A percentile compares a stretch with the other conserved stretches of the same genome.
Conservation (phyloP, 2,797 vertebrate species). For the Eutrigla gurnardus region DNA sequence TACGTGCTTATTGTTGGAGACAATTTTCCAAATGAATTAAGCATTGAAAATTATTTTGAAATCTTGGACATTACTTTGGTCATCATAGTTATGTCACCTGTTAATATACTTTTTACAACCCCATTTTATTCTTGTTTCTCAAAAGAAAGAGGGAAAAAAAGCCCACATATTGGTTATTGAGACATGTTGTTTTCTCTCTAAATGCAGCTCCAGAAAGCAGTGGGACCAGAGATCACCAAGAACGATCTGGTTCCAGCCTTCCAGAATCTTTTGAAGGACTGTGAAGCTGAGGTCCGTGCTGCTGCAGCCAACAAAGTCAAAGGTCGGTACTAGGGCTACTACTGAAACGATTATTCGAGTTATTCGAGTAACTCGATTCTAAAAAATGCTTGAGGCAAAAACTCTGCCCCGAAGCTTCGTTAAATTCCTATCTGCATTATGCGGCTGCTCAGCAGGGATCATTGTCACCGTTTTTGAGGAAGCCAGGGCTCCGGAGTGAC, state of each 20-base stretch:
- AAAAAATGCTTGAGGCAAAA: too few species aligned
- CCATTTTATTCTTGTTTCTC: not conserved
- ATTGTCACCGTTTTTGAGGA: too few species aligned
- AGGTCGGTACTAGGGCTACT: conserved; percentile 78
- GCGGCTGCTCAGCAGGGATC: too few species aligned
- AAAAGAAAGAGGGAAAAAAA: too few species aligned
- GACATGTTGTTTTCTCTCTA: conserved; percentile 16
- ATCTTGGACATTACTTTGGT: not conserved
- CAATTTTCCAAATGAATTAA: not conserved
- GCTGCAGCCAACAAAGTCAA: conserved; percentile 91
- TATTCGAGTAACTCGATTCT: too few species aligned
- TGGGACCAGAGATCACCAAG: conserved; percentile 91
- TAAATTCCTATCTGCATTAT: too few species aligned
- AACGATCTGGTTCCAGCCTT: conserved; percentile 90
- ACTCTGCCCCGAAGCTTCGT: too few species aligned
- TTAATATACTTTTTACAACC: not conserved
- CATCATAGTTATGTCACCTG: not conserved
- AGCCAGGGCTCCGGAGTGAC: too few species aligned
- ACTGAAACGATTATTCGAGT: too few species aligned
- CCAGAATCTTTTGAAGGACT: conserved; percentile 90
- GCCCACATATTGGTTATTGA: not conserved
- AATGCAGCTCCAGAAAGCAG: conserved; percentile 88
- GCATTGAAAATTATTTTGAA: not conserved
- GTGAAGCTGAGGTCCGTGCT: conserved; percentile 89
- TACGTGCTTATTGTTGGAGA: not conserved